Conservation (phyloP, 2,797 vertebrate species). For the Synanceia verrucosa region DNA sequence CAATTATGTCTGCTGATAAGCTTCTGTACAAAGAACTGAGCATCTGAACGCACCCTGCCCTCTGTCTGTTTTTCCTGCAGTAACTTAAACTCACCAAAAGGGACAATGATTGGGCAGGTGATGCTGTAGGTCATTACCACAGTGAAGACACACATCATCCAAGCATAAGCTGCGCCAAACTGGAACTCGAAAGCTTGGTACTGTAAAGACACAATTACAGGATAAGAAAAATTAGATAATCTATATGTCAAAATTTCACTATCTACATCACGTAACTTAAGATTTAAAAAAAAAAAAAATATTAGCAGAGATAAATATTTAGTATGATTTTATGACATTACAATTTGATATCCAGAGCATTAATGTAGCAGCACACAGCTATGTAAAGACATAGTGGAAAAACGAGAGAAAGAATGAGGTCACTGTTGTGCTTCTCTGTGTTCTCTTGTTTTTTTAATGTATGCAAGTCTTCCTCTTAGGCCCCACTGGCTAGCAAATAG, state of each 20-base stretch:
- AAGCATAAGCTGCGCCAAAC: slow-evolving; percentile 97
- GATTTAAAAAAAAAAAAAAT: background rate
- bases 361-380: background rate
- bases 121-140: slow-evolving; percentile 99
- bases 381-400: background rate
- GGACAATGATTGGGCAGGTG: slow-evolving; percentile 98
- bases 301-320: background rate
- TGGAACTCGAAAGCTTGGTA: slow-evolving; percentile 99
- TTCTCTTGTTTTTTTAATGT: background rate
- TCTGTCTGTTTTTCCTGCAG: background rate
- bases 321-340: background rate
- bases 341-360: background rate
- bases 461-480: background rate
- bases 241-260: background rate
- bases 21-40: slow-evolving; percentile 41
- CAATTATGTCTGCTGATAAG: slow-evolving; percentile 56
- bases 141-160: slow-evolving; percentile 99
- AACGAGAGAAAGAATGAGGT: background rate
- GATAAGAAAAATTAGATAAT: background rate
- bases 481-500: too few relatives aligned
- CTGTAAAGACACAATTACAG: slow-evolving; percentile 74
- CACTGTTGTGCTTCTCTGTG: background rate
- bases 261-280: background rate
- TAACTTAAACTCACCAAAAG: slow-evolving; percentile 89
- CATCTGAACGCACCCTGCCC: slow-evolving; percentile 7